These are phyloP conservation scores for Drosophila nasuta DNA, from an alignment of 1,140 invertebrate species.

Conservation along the genomic window DNA sequence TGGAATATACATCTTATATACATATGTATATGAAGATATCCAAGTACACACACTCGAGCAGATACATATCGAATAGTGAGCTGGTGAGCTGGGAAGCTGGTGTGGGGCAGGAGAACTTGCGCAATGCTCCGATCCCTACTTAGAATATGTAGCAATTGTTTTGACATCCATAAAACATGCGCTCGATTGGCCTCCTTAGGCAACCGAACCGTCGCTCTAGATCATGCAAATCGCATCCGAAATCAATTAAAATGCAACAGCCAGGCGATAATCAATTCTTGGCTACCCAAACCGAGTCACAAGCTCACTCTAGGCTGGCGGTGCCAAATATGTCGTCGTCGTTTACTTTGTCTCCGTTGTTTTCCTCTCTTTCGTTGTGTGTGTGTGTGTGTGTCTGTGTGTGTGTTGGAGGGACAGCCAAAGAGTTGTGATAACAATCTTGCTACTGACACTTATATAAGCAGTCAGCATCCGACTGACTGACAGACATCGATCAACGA, in stretches of 20 bases:
- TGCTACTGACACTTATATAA: slow-evolving; percentile 72
- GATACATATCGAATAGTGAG: background rate
- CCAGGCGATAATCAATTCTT: slow-evolving; percentile 66
- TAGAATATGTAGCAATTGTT: slow-evolving; percentile 80
- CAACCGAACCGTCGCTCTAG: slow-evolving; percentile 52
- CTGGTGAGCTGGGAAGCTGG: background rate
- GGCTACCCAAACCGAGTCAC: slow-evolving; percentile 25
- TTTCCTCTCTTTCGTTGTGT: background rate
- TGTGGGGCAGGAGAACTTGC: slow-evolving; percentile 53
- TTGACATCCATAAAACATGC: slow-evolving; percentile 83
- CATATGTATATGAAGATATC: slow-evolving; percentile 22
- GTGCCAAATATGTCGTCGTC: slow-evolving; percentile 71
- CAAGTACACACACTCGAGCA: slow-evolving; percentile 2
- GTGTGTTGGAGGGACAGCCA: background rate
- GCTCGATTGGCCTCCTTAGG: slow-evolving; percentile 80
- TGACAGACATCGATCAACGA: slow-evolving; percentile 82
- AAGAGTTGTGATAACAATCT: slow-evolving; percentile 67
- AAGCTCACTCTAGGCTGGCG: slow-evolving; percentile 43
- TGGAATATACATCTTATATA: slow-evolving; percentile 30
- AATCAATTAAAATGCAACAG: slow-evolving; percentile 81
- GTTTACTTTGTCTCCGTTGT: slow-evolving; percentile 16
- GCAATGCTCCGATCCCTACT: slow-evolving; percentile 58
- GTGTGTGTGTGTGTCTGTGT: too few relatives aligned
- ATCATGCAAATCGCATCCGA: slow-evolving; percentile 73
- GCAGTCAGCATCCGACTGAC: slow-evolving; percentile 71